A percentile compares a stretch with the other conserved stretches of the same genome.
Conservation (phyloP, 2,888 invertebrate species). For the Eristalinus aeneus region DNA sequence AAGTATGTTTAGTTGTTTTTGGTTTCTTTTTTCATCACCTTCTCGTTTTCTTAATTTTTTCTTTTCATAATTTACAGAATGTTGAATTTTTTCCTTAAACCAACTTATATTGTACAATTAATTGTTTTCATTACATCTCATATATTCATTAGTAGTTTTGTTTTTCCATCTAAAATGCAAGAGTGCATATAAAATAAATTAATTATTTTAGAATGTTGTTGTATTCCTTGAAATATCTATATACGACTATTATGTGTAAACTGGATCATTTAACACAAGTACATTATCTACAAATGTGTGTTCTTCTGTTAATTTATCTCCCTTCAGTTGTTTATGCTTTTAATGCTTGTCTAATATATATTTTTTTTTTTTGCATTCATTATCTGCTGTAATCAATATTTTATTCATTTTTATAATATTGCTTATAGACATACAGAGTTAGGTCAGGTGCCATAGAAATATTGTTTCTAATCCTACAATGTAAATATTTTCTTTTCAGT, state of each 20-base stretch:
- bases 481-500: constrained; percentile 28
- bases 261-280: constrained; percentile 40
- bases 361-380: constrained; percentile 23
- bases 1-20: constrained; percentile 49
- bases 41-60: constrained; percentile 4
- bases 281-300: constrained; percentile 42
- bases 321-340: neutral
- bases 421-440: constrained; percentile 65
- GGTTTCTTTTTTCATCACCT: constrained; percentile 12
- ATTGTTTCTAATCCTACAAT: constrained; percentile 50
- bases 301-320: neutral
- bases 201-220: constrained; percentile 57
- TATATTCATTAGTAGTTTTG: constrained; percentile 3
- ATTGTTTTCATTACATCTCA: constrained; percentile 15
- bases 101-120: constrained; percentile 51
- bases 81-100: constrained; percentile 21
- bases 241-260: constrained; percentile 24
- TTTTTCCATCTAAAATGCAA: constrained; percentile 48
- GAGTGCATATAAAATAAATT: constrained; percentile 65
- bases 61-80: constrained; percentile 52
- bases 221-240: constrained; percentile 16
- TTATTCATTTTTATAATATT: constrained; percentile 57
- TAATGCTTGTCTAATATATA: constrained; percentile 22
- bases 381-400: constrained; percentile 36
- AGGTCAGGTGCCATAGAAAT: constrained; percentile 66